phyloP scores from a whole-genome alignment of 2,888 invertebrate species.

The Troides oblongomaculatus region DNA sequence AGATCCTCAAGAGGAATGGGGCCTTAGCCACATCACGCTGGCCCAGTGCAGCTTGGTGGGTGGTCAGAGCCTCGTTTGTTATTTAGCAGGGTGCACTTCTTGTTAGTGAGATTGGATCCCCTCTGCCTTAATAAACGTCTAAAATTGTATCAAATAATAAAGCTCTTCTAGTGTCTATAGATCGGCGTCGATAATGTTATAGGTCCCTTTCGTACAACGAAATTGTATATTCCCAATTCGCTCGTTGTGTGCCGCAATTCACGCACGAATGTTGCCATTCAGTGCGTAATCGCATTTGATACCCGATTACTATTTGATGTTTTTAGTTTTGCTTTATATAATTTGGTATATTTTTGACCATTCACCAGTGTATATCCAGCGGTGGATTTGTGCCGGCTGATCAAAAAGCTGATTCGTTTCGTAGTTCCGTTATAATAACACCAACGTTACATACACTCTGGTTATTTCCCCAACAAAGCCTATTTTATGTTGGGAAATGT shows the following conservation, averaged over 20 bases:
- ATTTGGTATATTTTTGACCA: neutral
- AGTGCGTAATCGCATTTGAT: constrained; percentile 46
- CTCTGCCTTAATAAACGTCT: too few relatives aligned
- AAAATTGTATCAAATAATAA: constrained; percentile 19
- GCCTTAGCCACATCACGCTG: too few relatives aligned
- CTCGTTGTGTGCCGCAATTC: constrained; percentile 47
- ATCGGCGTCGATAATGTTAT: constrained; percentile 34
- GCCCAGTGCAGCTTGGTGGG: too few relatives aligned
- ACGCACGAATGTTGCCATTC: constrained; percentile 52
- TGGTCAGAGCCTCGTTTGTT: too few relatives aligned
- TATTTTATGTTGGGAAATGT: neutral
- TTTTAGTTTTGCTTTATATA: constrained; percentile 14
- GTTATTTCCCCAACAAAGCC: neutral
- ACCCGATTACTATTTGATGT: constrained; percentile 32
- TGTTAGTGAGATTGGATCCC: too few relatives aligned
- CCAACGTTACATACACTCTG: neutral
- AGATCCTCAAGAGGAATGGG: too few relatives aligned
- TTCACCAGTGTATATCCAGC: neutral
- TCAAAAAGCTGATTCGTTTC: neutral
- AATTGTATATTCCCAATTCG: constrained; percentile 51
- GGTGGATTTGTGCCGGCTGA: too few relatives aligned
- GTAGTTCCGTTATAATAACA: neutral
- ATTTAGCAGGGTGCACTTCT: too few relatives aligned
- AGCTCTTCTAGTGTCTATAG: constrained; percentile 20
- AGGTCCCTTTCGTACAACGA: constrained; percentile 42